phyloP scores from a whole-genome alignment of 2,797 vertebrate genomes.

The Perodicticus potto region DNA sequence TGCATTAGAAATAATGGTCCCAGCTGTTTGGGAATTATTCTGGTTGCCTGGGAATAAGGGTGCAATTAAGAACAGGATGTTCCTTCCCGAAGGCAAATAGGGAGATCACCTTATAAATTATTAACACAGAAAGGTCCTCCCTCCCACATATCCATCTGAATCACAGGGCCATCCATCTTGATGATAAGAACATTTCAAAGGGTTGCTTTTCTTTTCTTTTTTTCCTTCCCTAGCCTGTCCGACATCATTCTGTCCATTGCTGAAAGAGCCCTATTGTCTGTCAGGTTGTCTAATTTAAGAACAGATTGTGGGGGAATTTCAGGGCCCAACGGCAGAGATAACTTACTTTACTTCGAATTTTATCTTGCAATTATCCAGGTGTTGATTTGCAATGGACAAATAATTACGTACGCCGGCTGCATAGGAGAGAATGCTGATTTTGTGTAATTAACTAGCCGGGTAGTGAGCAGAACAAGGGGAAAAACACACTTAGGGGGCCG shows the following conservation, averaged over 20 bases:
- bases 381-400: constrained; percentile 73
- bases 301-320: constrained; percentile 44
- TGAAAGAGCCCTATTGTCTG: constrained; percentile 6
- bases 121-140: constrained; percentile 40
- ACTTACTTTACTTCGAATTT: constrained; percentile 66
- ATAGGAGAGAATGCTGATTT: constrained; percentile 64
- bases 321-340: constrained; percentile 27
- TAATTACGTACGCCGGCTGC: constrained; percentile 44
- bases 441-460: constrained; percentile 68
- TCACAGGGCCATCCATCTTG: constrained; percentile 48
- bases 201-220: background rate
- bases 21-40: constrained; percentile 2
- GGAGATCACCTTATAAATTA: constrained; percentile 61
- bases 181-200: constrained; percentile 64
- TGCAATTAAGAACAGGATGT: constrained; percentile 55
- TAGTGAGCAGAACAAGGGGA: constrained; percentile 45
- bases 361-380: constrained; percentile 69
- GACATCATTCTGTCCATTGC: background rate
- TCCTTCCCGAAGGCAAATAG: constrained; percentile 32
- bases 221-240: background rate
- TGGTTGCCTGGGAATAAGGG: constrained; percentile 56
- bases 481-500: constrained; percentile 24
- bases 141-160: background rate
- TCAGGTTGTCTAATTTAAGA: constrained; percentile 35
- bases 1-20: background rate